These are phyloP conservation scores for Scelioninae gen. 1 DNA, from an alignment of 2,888 invertebrate genomes.

Conservation along the genomic window DNA sequence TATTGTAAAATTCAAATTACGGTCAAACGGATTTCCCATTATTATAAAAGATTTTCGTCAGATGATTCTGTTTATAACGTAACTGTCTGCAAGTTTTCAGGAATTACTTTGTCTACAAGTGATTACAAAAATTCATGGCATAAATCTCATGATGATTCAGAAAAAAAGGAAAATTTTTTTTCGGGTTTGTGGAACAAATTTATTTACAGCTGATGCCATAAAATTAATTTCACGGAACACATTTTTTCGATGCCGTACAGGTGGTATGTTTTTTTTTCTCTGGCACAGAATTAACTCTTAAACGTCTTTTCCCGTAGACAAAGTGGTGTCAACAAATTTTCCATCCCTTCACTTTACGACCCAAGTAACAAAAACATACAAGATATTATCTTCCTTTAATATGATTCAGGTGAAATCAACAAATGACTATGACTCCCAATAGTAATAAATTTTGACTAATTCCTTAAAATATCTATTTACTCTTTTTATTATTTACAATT, in stretches of 20 bases:
- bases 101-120: conserved; percentile 37
- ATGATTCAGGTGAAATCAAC: conserved; percentile 11
- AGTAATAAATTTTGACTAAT: no score
- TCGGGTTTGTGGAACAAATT: conserved; percentile 55
- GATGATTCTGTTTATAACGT: neutral
- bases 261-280: conserved; percentile 39
- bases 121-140: conserved; percentile 49
- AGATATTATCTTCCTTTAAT: conserved; percentile 27
- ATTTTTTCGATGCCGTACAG: conserved; percentile 47
- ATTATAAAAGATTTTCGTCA: conserved; percentile 3
- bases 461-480: no score
- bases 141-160: conserved; percentile 31
- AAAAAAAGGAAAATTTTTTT: conserved; percentile 21
- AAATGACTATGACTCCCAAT: conserved; percentile 5
- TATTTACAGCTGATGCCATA: conserved; percentile 56
- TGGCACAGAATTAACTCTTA: conserved; percentile 49
- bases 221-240: conserved; percentile 59
- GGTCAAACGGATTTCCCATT: conserved; percentile 6
- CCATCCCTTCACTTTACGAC: conserved; percentile 38
- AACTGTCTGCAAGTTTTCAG: conserved; percentile 6
- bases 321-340: conserved; percentile 61
- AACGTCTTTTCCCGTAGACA: conserved; percentile 40
- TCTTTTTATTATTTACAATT: no score
- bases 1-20: conserved; percentile 31
- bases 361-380: conserved; percentile 46